Evolutionary conservation across 2,888 invertebrate genomes (phyloP).

Genomic region (Epiblema foenella): DNA sequence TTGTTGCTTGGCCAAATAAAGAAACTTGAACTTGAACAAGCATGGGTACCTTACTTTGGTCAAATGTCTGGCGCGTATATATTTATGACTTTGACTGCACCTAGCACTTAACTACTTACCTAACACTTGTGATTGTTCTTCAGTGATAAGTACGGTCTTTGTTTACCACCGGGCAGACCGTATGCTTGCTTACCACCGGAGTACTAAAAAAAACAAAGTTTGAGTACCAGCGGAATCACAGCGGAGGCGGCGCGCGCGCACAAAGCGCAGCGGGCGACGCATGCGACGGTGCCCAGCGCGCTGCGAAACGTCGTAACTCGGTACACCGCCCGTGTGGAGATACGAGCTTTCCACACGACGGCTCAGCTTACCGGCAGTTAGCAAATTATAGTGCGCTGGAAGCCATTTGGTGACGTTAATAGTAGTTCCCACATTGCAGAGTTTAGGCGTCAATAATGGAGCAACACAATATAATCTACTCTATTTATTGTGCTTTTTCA

Average conservation of each 20-base stretch:
- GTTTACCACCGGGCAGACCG: too few species aligned
- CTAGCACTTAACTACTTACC: too few species aligned
- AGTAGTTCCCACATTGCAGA: conserved; percentile 16
- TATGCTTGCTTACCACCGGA: too few species aligned
- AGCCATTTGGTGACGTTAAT: conserved; percentile 13
- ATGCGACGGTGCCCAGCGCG: background rate
- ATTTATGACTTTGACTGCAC: too few species aligned
- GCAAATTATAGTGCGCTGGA: conserved; percentile 14
- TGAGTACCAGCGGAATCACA: conserved; percentile 18
- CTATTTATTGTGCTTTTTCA: background rate
- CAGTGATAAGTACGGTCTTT: too few species aligned
- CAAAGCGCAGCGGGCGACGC: conserved; percentile 18
- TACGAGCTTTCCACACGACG: background rate
- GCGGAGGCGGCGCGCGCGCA: conserved; percentile 31
- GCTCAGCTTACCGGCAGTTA: conserved; percentile 13
- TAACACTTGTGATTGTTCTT: background rate
- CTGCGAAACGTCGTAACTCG: background rate
- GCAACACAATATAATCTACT: background rate
- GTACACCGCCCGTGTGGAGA: background rate
- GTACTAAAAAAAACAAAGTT: conserved; percentile 3
- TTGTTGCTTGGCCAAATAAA: too few species aligned
- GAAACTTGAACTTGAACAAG: too few species aligned
- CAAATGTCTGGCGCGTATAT: too few species aligned
- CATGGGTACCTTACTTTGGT: too few species aligned
- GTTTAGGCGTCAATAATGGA: conserved; percentile 5